These are phyloP conservation scores for Yoshiicerus persimilis DNA, from an alignment of 1,140 invertebrate genomes.

Conservation along the genomic window DNA sequence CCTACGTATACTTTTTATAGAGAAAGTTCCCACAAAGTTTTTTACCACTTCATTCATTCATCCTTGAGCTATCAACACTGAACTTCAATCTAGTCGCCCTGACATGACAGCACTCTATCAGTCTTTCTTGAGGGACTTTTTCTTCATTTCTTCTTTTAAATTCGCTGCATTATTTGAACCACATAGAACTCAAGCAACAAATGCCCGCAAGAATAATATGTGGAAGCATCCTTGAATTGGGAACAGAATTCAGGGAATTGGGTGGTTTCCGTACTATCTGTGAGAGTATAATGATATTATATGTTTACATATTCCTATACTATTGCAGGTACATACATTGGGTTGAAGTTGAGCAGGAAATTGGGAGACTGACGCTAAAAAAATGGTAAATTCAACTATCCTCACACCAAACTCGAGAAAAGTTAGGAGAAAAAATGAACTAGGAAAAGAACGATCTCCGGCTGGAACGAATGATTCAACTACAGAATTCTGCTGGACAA, in stretches of 20 bases:
- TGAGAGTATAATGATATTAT: not conserved
- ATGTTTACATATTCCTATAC: not conserved
- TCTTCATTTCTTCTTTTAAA: not conserved
- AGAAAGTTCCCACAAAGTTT: not conserved
- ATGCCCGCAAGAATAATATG: not conserved
- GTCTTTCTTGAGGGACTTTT: not conserved
- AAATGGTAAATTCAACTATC: constrained; percentile 14
- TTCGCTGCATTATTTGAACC: not conserved
- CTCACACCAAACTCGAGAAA: not conserved
- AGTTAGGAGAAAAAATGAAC: not conserved
- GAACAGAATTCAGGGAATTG: not conserved
- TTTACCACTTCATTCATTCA: not conserved
- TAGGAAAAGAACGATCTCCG: not conserved
- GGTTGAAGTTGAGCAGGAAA: not conserved
- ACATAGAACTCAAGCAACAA: not conserved
- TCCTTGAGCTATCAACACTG: not conserved
- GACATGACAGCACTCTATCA: not conserved
- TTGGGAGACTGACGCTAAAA: constrained; percentile 3
- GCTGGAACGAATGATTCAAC: constrained; percentile 8
- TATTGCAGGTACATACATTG: not conserved
- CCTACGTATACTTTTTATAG: too few relatives aligned
- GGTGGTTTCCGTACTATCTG: not conserved
- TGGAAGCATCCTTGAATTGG: not conserved
- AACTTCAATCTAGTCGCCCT: not conserved
- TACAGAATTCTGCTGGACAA: not conserved